Base-by-base conservation (phyloP, 2,888 invertebrate genomes). In the Brachypterus glaber region DNA sequence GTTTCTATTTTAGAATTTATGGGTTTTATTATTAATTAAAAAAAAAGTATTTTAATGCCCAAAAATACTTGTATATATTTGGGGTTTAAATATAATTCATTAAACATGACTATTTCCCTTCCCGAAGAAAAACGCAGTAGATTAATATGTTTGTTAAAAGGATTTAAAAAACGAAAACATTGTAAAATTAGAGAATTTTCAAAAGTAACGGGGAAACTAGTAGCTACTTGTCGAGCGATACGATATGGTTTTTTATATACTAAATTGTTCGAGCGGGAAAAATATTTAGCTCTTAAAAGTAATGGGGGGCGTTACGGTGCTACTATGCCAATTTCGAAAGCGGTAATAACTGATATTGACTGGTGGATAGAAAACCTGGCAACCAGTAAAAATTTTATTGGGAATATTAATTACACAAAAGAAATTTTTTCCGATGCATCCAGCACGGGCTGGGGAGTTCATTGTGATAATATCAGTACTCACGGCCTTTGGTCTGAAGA, bases 401-500 rank as follows among this genome's bases (percentile, higher is more conserved):
- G n/a, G n/a, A n/a, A n/a, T n/a, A n/a, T n/a, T n/a, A n/a, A n/a
- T n/a, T n/a, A n/a, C n/a, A n/a, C n/a, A n/a, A n/a, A n/a, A n/a
- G 49, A 46, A 40, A 50, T 52, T 33, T 53, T 45, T 30, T 31
- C 51, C 5, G 51, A 53, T 35, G 47, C 50, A 9, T 52, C 50
- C 11, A 17, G 31, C 4, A 40, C 44, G 5, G 50, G 45, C 4
- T 52, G 48, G 53, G 50, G 51, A 3, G 44, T 43, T 2, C 21
- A 15, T 33, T 47, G 45, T 35, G 29, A 36, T 16, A 24, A 27
- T 5, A 21, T 40, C 17, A 37, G 13, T 12, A 38, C 44, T 12
- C 24, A 37, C 13, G 49, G 52, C 1, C 35, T 17, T 5, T 54
- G 52, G 51, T 18, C 29, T 14, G 18, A 36, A 1, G 11, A 14